A percentile compares a stretch with the other conserved stretches of the same genome.
Conservation (phyloP, 2,113 vertebrate genomes). For the Accipiter cooperii region DNA sequence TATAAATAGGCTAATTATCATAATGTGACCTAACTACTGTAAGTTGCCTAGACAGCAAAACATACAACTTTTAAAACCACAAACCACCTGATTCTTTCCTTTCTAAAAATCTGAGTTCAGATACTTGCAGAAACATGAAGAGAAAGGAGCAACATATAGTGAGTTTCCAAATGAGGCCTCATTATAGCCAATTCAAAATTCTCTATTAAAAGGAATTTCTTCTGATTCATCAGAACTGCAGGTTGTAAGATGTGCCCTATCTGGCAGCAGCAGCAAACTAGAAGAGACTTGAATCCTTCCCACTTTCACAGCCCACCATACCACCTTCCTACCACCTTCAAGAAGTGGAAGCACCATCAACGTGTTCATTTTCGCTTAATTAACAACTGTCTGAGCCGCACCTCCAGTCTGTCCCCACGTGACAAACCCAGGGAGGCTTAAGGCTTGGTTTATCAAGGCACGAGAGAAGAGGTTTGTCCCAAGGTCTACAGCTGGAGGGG, state of each 20-base stretch:
- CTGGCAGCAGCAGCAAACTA: background rate
- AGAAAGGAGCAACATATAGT: background rate
- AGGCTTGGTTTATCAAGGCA: background rate
- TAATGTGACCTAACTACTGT: conserved; percentile 7
- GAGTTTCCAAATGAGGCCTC: background rate
- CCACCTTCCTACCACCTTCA: background rate
- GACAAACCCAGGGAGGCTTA: background rate
- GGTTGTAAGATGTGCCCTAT: background rate
- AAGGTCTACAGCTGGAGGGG: accelerated
- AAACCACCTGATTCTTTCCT: background rate
- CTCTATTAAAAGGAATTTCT: background rate
- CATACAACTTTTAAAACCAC: background rate
- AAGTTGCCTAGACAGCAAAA: conserved; percentile 30
- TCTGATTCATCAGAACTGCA: background rate
- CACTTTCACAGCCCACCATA: background rate
- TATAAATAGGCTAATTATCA: conserved; percentile 48
- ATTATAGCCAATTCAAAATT: background rate
- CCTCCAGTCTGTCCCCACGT: background rate
- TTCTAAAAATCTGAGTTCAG: background rate
- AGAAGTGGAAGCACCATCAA: background rate
- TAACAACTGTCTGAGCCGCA: background rate
- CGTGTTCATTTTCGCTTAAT: background rate
- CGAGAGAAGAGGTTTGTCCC: background rate
- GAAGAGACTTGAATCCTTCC: background rate
- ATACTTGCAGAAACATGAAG: background rate